These are phyloP conservation scores for Halocaridina rubra DNA, from an alignment of 2,888 invertebrate species.

Conservation along the genomic window DNA sequence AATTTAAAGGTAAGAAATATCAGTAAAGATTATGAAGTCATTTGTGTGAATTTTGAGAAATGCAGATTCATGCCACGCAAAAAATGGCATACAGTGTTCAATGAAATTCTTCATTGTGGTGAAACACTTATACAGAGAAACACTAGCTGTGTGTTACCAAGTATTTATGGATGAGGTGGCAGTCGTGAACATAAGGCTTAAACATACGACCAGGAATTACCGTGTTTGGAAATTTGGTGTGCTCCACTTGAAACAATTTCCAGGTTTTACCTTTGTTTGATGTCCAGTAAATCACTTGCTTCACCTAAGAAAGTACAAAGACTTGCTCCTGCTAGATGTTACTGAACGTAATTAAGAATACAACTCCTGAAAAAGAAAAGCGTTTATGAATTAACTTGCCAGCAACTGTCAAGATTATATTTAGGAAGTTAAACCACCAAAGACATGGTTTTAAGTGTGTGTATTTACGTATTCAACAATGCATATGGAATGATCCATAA, in stretches of 20 bases:
- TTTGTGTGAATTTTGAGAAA: background rate
- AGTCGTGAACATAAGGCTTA: background rate
- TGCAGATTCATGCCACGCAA: no score
- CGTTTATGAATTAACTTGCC: no score
- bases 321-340: slow-evolving; percentile 35
- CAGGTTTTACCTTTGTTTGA: background rate
- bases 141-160: slow-evolving; percentile 9
- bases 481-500: no score
- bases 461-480: no score
- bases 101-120: background rate
- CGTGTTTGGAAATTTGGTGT: background rate
- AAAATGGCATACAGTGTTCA: background rate
- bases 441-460: no score
- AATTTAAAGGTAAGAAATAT: background rate
- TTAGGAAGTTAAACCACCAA: no score
- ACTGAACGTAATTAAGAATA: no score
- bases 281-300: slow-evolving; percentile 13
- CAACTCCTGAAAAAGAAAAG: no score
- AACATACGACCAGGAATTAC: background rate
- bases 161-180: slow-evolving; percentile 12
- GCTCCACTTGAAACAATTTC: background rate
- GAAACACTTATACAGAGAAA: background rate
- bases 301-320: slow-evolving; percentile 58
- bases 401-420: no score
- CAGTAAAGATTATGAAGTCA: background rate